A percentile compares a stretch with the other conserved stretches of the same genome.
Evolutionary conservation across 2,888 invertebrate genomes (phyloP).

Genomic region (Lithophane semibrunnea): DNA sequence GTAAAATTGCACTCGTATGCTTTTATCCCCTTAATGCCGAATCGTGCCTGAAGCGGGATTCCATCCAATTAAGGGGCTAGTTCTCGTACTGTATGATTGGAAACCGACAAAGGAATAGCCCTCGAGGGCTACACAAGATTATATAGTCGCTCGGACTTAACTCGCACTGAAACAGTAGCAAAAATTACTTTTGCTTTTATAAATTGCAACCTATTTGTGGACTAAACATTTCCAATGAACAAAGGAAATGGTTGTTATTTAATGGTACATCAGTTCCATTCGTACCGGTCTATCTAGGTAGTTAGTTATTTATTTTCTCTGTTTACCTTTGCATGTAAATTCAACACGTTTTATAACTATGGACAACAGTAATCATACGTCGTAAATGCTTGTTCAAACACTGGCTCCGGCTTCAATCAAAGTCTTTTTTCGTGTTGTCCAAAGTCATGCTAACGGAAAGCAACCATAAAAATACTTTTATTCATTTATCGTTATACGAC

Average conservation of each 20-base stretch:
- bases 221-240: conserved; percentile 46
- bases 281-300: conserved; percentile 1
- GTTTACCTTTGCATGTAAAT: conserved; percentile 40
- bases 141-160: conserved; percentile 76
- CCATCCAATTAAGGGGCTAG: conserved; percentile 85
- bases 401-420: conserved; percentile 48
- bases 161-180: conserved; percentile 79
- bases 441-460: conserved; percentile 60
- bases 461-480: conserved; percentile 70
- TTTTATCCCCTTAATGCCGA: conserved; percentile 70
- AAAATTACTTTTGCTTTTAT: conserved; percentile 73
- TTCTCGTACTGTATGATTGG: conserved; percentile 86
- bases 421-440: conserved; percentile 51
- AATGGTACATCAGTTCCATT: conserved; percentile 19
- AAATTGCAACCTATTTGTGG: conserved; percentile 66
- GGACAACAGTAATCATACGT: conserved; percentile 41
- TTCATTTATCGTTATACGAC: conserved; percentile 75
- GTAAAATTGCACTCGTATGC: conserved; percentile 74
- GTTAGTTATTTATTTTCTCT: conserved; percentile 29
- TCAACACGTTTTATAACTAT: conserved; percentile 36
- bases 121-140: conserved; percentile 72
- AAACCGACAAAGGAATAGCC: conserved; percentile 79
- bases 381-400: conserved; percentile 59
- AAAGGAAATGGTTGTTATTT: conserved; percentile 33
- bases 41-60: conserved; percentile 79